These are phyloP conservation scores for Cephus rjabovi DNA, from an alignment of 2,888 invertebrate genomes.

Conservation along the genomic window DNA sequence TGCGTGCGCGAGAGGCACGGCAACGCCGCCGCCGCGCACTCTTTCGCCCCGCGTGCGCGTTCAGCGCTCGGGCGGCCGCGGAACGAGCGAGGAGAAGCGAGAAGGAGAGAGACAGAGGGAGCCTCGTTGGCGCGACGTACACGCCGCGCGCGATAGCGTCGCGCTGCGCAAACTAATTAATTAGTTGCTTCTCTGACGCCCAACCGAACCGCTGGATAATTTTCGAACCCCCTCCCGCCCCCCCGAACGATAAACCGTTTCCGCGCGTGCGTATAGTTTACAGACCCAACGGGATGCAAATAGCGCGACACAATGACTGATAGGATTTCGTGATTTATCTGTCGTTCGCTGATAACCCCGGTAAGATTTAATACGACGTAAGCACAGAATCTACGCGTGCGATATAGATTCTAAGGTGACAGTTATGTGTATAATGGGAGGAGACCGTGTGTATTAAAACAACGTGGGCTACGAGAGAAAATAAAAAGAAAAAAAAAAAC, in stretches of 20 bases:
- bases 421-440: too few species aligned
- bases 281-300: too few species aligned
- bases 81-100: slow-evolving; percentile 13
- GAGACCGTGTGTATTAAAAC: too few species aligned
- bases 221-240: not conserved
- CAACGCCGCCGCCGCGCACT: slow-evolving; percentile 52
- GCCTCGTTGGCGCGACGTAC: slow-evolving; percentile 22
- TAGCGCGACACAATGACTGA: too few species aligned
- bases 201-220: slow-evolving; percentile 2
- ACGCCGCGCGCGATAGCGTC: slow-evolving; percentile 47
- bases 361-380: too few species aligned
- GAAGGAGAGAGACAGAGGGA: not conserved
- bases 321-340: too few species aligned
- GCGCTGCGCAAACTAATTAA: slow-evolving; percentile 57
- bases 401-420: too few species aligned
- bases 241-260: not conserved
- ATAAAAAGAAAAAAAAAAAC: too few species aligned
- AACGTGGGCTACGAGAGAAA: too few species aligned
- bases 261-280: too few species aligned
- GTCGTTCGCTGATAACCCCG: too few species aligned
- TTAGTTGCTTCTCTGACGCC: slow-evolving; percentile 54
- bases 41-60: slow-evolving; percentile 21
- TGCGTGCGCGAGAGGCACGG: slow-evolving; percentile 61
- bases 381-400: too few species aligned
- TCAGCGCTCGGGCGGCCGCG: slow-evolving; percentile 4